Evolutionary conservation across 2,888 invertebrate species (phyloP).

Genomic region (Oscheius myriophilus): DNA sequence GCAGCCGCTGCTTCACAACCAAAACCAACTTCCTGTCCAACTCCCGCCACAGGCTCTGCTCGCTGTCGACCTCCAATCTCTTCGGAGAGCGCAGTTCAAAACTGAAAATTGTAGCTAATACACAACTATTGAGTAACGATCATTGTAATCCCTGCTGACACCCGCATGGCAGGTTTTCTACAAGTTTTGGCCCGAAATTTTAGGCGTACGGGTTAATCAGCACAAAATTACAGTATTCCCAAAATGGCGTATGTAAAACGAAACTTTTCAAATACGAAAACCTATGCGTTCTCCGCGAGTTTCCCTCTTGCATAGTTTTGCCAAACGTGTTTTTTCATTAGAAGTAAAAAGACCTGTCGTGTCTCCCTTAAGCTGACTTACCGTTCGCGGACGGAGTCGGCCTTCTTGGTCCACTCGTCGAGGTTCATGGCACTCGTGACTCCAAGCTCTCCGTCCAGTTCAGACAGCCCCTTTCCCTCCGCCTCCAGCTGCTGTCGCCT

Average conservation of each 20-base stretch:
- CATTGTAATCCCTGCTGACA: no score
- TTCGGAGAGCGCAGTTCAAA: conserved; percentile 32
- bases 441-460: conserved; percentile 66
- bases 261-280: conserved; percentile 9
- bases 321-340: no score
- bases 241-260: conserved; percentile 21
- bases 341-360: no score
- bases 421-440: conserved; percentile 58
- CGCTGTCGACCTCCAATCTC: conserved; percentile 33
- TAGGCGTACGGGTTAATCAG: no score
- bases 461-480: conserved; percentile 66
- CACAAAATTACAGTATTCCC: no score
- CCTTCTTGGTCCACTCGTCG: conserved; percentile 60
- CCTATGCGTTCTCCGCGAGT: no score
- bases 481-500: conserved; percentile 53
- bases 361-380: no score
- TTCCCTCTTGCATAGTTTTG: no score
- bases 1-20: conserved; percentile 59
- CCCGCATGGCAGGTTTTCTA: no score
- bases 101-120: neutral
- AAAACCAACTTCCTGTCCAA: conserved; percentile 60
- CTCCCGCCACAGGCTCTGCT: conserved; percentile 41
- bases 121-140: no score
- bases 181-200: no score
- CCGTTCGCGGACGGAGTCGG: conserved; percentile 34